Base-by-base conservation (phyloP, 2,797 vertebrate species). In the Galago senegalensis region DNA sequence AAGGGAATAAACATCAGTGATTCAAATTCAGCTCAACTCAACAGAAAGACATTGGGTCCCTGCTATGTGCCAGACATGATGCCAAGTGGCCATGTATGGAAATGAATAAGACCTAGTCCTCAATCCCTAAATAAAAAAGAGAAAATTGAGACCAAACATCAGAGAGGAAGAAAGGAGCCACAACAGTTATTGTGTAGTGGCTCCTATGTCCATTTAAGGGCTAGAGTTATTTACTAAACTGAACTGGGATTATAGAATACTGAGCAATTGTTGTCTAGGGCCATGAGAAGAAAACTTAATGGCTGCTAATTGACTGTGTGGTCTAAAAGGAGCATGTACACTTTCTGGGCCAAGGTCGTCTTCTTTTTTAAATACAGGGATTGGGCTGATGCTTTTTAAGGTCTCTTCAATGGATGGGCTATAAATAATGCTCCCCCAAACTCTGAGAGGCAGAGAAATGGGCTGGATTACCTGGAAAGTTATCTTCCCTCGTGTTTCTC, bases 231-330 rank as follows among this genome's bases (percentile, higher is more conserved):
- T 97, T 87, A 77, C 89, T 88, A 81, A 91, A 81, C 46, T 61
- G 27, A 91, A 61, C 29, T 82, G 6, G 0, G 76, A 80, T 86
- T 84, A 31, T 56, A 87, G 60, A 90, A 72, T 37, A 65, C 6
- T 17, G 73, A 77, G 37, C 7, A 3, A 67, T 70, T 79, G 40
- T 96, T 93, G 43, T 29, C 40, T 60, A 81, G n/a, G 69, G 77
- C 79, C 49, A 9, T 34, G 43, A 94, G 60, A 87, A 95, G 93
- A 93, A 94, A 96, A 89, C 29, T 25, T 93, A 92, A 92, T 90
- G 85, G 31, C 56, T 93, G 37, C 76, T 96, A 82, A 94, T 81
- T 96, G 95, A 43, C 80, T 70, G 27, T 79, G 46, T 95, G 84
- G 70, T 80, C 94, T 67, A 79, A 40, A 58, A 95, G 69, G 25